These are phyloP conservation scores for Leptestheria dahalacensis DNA, from an alignment of 1,140 invertebrate genomes.

Conservation along the genomic window DNA sequence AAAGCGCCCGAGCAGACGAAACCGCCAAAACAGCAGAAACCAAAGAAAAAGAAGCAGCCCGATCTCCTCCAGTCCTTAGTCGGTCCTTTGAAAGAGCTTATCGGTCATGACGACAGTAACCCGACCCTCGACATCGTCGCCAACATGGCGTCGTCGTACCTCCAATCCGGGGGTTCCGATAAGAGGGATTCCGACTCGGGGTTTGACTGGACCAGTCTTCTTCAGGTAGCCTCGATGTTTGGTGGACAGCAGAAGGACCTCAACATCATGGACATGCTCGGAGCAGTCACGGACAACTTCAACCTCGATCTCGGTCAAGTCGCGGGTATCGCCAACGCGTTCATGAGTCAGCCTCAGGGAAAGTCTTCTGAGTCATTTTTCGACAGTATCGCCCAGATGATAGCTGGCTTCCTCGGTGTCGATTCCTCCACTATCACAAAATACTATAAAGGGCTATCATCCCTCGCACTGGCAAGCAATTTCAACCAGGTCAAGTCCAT, in stretches of 20 bases:
- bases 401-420: slow-evolving; percentile 5
- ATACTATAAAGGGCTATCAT: background rate
- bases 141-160: slow-evolving; percentile 12
- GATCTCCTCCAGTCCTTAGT: slow-evolving; percentile 1
- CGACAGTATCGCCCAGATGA: background rate
- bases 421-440: background rate
- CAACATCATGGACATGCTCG: slow-evolving; percentile 3
- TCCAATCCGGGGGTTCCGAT: background rate
- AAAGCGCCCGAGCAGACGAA: background rate
- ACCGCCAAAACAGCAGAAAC: background rate
- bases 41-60: slow-evolving; percentile 7
- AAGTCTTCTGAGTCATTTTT: slow-evolving; percentile 3
- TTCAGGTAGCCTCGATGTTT: slow-evolving; percentile 9
- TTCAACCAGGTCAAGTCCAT: background rate
- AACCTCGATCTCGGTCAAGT: slow-evolving; percentile 6
- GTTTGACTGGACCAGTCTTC: background rate
- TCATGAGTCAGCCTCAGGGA: background rate
- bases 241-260: background rate
- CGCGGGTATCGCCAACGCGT: background rate
- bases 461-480: slow-evolving; percentile 5
- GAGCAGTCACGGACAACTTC: background rate
- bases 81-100: slow-evolving; percentile 3
- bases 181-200: background rate
- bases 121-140: slow-evolving; percentile 8
- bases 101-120: slow-evolving; percentile 1